These are phyloP conservation scores for Boloria euphrosyne DNA, from an alignment of 2,888 invertebrate species.

Conservation along the genomic window DNA sequence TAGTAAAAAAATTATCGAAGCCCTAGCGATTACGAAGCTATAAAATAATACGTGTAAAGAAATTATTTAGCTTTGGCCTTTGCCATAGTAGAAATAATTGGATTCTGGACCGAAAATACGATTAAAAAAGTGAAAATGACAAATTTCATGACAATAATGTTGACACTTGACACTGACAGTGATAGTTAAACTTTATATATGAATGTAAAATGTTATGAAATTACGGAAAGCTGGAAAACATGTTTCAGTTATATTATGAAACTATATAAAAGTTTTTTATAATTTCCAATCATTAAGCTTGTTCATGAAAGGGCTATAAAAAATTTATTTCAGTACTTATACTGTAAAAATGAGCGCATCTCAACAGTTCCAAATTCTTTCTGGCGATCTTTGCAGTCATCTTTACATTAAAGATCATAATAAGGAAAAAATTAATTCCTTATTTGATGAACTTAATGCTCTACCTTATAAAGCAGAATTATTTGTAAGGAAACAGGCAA, in stretches of 20 bases:
- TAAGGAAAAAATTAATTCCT: constrained; percentile 73
- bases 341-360: constrained; percentile 40
- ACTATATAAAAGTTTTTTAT: background rate
- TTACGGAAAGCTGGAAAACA: background rate
- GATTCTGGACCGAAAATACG: no score
- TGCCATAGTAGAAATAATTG: no score
- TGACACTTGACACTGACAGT: background rate
- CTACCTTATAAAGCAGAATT: constrained; percentile 80
- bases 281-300: background rate
- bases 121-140: no score
- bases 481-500: constrained; percentile 73
- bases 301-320: background rate
- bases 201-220: background rate
- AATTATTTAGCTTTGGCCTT: no score
- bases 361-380: constrained; percentile 60
- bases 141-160: no score
- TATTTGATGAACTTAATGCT: constrained; percentile 84
- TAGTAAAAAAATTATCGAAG: no score
- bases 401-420: constrained; percentile 68
- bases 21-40: no score
- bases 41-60: no score
- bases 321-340: background rate
- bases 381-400: constrained; percentile 65
- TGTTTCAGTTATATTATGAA: background rate
- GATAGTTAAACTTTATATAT: background rate